Evolutionary conservation across 2,113 vertebrate genomes (phyloP).

Genomic region (Scolopax mira): DNA sequence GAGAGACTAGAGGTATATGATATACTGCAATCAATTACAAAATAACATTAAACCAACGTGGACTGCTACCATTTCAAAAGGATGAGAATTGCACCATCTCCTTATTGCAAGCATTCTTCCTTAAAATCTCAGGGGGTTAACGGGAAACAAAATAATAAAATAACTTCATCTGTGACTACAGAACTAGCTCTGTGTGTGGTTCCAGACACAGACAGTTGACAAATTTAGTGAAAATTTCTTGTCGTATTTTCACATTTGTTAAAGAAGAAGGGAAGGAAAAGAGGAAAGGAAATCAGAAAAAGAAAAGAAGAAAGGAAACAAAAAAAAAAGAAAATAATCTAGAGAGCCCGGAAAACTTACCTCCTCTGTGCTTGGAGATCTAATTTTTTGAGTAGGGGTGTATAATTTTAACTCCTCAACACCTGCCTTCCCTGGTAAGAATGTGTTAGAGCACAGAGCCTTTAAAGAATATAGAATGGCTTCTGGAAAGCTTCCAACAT

Average conservation of each 20-base stretch:
- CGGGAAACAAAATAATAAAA: not conserved
- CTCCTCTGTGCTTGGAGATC: not conserved
- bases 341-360: not conserved
- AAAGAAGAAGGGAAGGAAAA: not conserved
- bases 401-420: not conserved
- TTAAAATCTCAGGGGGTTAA: not conserved
- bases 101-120: not conserved
- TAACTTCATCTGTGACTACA: not conserved
- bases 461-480: not conserved
- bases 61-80: not conserved
- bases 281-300: not conserved
- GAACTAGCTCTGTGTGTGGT: not conserved
- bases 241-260: not conserved
- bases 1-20: not conserved
- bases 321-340: not conserved
- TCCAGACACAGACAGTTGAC: not conserved
- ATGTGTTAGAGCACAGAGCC: not conserved
- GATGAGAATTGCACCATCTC: not conserved
- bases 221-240: not conserved
- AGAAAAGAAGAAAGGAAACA: not conserved
- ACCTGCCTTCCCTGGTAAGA: not conserved
- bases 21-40: not conserved
- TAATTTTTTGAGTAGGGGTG: not conserved
- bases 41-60: not conserved
- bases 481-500: not conserved